Evolutionary conservation across 30 jellyfish, hydroid and myxozoan genomes (phyloP), one percentile per base, ranked within the genome.

Genomic region (Chrysaora quinquecirrha): DNA sequence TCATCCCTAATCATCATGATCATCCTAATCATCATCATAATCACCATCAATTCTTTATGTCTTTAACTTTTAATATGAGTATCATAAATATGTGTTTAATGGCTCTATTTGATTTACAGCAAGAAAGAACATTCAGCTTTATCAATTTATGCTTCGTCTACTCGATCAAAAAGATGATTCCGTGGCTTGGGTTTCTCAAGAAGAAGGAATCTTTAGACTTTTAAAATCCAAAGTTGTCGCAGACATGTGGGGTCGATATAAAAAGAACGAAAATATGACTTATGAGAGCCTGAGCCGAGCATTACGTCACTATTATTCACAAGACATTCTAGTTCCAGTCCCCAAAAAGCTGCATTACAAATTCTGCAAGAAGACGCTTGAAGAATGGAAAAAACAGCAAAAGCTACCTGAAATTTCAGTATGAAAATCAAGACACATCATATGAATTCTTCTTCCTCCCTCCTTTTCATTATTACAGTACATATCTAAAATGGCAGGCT

Each of bases 221-320:
- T 63, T 89, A 34, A 73, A 89, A 14, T 82, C 90, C 62, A 85
- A 89, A 63, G 61, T 46, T 32, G 97, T 89, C 28, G 95, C 97
- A 0, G 32, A 89, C 47, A 19, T 82, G 86, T 89, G 97, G 97
- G 97, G 97, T 24, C 46, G 63, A 48, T 76, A 73, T 38, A 82
- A 83, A 30, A 89, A 89, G 63, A 83, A 85, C 62, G 89, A 65
- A 25, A 78, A 76, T 61, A 89, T 89, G 97, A 73, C 97, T 73
- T 89, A 89, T 73, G 97, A 89, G 76, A 82, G 95, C 78, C 76
- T 89, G 49, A 89, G 97, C 68, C 71, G 97, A 14, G 97, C 95
- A 35, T 76, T 89, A 48, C 97, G 97, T 50, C 97, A 89, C 47
- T 89, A 89, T 68, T 89, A 89, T 56, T 78, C 87, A 0, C 97